These are phyloP conservation scores for Bombus waltoni DNA, from an alignment of 1,140 invertebrate species.

Conservation along the genomic window DNA sequence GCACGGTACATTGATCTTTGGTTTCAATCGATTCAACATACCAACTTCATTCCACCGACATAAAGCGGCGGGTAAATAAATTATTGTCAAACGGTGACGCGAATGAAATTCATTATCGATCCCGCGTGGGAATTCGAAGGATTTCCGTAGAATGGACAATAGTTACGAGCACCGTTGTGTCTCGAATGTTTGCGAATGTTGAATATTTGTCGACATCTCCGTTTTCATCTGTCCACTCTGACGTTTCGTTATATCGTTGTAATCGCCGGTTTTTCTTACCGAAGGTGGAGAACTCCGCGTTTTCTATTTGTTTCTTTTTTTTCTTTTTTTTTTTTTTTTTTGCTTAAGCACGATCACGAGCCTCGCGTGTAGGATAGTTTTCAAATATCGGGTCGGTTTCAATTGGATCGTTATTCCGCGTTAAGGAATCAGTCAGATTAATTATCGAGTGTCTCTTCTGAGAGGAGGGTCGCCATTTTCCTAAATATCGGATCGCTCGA, in stretches of 20 bases:
- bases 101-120: conserved; percentile 47
- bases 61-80: conserved; percentile 34
- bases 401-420: too few relatives aligned
- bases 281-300: too few relatives aligned
- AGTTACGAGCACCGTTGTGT: not conserved
- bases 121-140: not conserved
- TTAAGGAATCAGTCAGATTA: too few relatives aligned
- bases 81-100: conserved; percentile 29
- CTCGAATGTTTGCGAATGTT: not conserved
- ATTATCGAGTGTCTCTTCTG: too few relatives aligned
- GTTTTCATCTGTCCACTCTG: not conserved
- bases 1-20: conserved; percentile 33
- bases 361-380: too few relatives aligned
- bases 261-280: too few relatives aligned
- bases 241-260: not conserved
- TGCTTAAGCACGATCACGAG: too few relatives aligned
- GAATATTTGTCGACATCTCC: not conserved
- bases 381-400: too few relatives aligned
- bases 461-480: too few relatives aligned
- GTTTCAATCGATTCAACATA: conserved; percentile 27
- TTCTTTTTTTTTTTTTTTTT: too few relatives aligned
- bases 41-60: conserved; percentile 15
- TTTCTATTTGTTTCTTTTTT: too few relatives aligned
- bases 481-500: too few relatives aligned
- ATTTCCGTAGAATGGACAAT: conserved; percentile 6